phyloP scores from a whole-genome alignment of 2,888 invertebrate species.

The Drosophila buzzatii region DNA sequence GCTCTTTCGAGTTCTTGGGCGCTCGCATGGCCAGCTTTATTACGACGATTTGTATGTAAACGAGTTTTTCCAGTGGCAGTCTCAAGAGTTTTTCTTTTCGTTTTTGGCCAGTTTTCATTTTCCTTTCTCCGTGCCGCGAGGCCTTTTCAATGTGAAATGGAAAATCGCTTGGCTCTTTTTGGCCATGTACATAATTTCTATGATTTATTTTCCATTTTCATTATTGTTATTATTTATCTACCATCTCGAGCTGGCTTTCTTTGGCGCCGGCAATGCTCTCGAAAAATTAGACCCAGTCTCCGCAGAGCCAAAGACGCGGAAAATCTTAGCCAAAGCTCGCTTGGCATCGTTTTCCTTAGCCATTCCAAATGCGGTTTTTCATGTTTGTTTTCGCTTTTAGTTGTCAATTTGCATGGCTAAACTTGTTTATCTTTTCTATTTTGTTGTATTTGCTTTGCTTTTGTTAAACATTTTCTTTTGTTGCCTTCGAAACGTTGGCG shows the following conservation, averaged over 20 bases:
- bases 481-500: constrained; percentile 6
- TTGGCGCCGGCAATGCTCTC: constrained; percentile 50
- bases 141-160: constrained; percentile 65
- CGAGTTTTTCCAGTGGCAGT: constrained; percentile 80
- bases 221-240: constrained; percentile 50
- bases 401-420: constrained; percentile 52
- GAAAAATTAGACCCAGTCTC: constrained; percentile 25
- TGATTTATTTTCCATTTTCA: constrained; percentile 74
- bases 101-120: constrained; percentile 75
- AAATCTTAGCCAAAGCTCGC: constrained; percentile 35
- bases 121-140: constrained; percentile 59
- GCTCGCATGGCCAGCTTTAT: constrained; percentile 85
- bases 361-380: constrained; percentile 46
- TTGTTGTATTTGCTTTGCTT: background rate
- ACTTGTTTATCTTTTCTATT: constrained; percentile 33
- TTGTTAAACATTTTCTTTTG: background rate
- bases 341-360: constrained; percentile 40
- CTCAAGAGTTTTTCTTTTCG: constrained; percentile 54
- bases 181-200: constrained; percentile 65
- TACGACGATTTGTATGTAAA: constrained; percentile 85
- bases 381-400: constrained; percentile 44
- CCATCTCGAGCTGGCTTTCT: constrained; percentile 57
- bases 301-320: constrained; percentile 28
- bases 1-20: constrained; percentile 84
- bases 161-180: constrained; percentile 58